Conservation (phyloP, 2,888 invertebrate species). For the Arrhopalites spinosus region DNA sequence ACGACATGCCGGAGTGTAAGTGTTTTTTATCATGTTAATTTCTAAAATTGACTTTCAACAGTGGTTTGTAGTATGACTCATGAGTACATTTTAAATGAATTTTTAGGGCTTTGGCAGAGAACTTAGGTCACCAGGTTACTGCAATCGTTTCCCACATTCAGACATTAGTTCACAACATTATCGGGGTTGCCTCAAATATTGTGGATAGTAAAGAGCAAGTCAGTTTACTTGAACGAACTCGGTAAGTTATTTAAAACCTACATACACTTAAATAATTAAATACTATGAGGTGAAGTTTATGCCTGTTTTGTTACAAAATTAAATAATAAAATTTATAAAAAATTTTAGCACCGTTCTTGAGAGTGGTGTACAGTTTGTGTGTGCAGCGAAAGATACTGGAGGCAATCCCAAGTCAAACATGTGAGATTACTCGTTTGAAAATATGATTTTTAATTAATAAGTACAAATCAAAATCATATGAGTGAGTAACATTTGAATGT, state of each 20-base stretch:
- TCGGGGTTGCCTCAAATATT: constrained; percentile 88
- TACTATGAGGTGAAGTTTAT: too few species aligned
- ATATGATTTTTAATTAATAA: too few species aligned
- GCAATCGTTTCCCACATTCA: constrained; percentile 75
- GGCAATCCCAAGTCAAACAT: constrained; percentile 82
- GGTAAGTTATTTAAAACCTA: background rate
- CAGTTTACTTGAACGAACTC: constrained; percentile 81
- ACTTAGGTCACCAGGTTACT: constrained; percentile 75
- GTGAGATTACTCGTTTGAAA: too few species aligned
- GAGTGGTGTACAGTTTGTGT: constrained; percentile 83
- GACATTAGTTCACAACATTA: constrained; percentile 79
- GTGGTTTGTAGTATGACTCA: too few species aligned
- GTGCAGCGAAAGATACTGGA: constrained; percentile 83
- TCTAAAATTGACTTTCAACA: too few species aligned
- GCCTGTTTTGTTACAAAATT: too few species aligned
- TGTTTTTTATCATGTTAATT: too few species aligned
- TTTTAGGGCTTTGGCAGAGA: constrained; percentile 88
- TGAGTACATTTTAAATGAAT: too few species aligned
- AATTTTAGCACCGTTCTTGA: constrained; percentile 87
- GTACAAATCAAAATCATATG: too few species aligned
- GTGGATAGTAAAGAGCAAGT: constrained; percentile 86
- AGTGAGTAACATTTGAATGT: too few species aligned
- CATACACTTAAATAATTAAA: too few species aligned
- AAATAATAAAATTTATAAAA: too few species aligned
- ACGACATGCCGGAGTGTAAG: constrained; percentile 61